These are phyloP conservation scores for Macroteleia sp. DNA, from an alignment of 2,888 invertebrate genomes.

Conservation along the genomic window DNA sequence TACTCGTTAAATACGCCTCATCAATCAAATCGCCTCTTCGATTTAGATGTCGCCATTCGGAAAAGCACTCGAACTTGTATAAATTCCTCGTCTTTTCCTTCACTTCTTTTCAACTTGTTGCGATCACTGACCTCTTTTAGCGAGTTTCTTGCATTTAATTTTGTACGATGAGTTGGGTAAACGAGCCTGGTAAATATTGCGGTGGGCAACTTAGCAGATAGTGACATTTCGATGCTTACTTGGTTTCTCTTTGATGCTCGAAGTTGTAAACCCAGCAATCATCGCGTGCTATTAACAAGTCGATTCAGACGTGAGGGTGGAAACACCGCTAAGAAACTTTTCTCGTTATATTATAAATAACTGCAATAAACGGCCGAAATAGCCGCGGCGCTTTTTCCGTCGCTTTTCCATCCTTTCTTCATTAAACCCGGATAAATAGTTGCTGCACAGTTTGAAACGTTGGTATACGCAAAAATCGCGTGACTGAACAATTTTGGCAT, in stretches of 20 bases:
- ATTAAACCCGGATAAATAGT: too few species aligned
- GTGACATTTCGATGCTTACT: slow-evolving; percentile 35
- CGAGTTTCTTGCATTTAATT: slow-evolving; percentile 23
- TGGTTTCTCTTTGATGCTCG: slow-evolving; percentile 23
- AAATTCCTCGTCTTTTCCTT: too few species aligned
- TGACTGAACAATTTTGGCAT: slow-evolving; percentile 17
- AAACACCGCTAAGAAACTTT: slow-evolving; percentile 70
- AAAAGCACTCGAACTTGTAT: slow-evolving; percentile 4
- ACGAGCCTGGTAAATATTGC: slow-evolving; percentile 31
- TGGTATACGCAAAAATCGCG: slow-evolving; percentile 36
- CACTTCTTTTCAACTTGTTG: background rate
- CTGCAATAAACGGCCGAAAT: slow-evolving; percentile 70
- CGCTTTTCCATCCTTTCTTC: background rate
- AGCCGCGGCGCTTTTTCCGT: background rate
- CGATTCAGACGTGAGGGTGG: slow-evolving; percentile 61
- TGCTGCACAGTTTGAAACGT: background rate
- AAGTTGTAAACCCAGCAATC: slow-evolving; percentile 57
- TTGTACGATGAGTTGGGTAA: slow-evolving; percentile 26
- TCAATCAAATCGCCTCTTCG: too few species aligned
- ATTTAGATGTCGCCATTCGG: background rate
- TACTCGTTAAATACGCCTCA: too few species aligned
- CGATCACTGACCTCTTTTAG: background rate
- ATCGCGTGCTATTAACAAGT: slow-evolving; percentile 72
- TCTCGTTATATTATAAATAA: slow-evolving; percentile 80
- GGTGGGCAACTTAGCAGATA: slow-evolving; percentile 11